Evolutionary conservation across 2,888 invertebrate species (phyloP).

Genomic region (Tholera decimalis): DNA sequence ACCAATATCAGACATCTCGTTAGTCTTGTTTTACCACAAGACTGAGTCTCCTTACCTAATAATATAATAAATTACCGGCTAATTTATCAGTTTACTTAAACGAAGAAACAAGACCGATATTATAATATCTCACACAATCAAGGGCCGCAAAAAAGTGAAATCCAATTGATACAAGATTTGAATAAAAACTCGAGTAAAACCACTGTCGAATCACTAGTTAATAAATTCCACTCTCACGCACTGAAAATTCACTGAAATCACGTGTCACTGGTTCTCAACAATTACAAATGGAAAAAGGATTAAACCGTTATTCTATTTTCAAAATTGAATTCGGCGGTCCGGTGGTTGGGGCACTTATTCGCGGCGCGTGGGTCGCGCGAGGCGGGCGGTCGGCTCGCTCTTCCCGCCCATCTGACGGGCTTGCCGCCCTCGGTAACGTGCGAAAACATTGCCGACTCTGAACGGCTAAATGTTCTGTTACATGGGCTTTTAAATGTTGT

Average conservation of each 20-base stretch:
- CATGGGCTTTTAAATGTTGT: conserved; percentile 37
- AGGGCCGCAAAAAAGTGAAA: conserved; percentile 29
- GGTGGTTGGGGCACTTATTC: conserved; percentile 51
- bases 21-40: conserved; percentile 17
- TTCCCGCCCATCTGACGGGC: conserved; percentile 83
- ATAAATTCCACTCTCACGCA: conserved; percentile 20
- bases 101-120: conserved; percentile 6
- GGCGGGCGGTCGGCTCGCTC: conserved; percentile 80
- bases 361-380: conserved; percentile 61
- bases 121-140: conserved; percentile 29
- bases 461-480: conserved; percentile 51
- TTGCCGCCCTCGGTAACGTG: conserved; percentile 68
- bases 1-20: conserved; percentile 11
- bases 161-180: conserved; percentile 45
- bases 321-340: conserved; percentile 56
- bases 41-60: conserved; percentile 19
- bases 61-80: conserved; percentile 52
- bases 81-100: conserved; percentile 47
- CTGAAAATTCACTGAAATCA: conserved; percentile 42
- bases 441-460: conserved; percentile 59
- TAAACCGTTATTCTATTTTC: conserved; percentile 50
- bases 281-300: conserved; percentile 24
- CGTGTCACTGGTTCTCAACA: conserved; percentile 45
- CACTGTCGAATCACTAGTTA: conserved; percentile 29
- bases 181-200: conserved; percentile 27